Evolutionary conservation across 64 coral and sea anemone species (phyloP), one percentile per base, ranked within the genome.

Genomic region (Montipora cactus): DNA sequence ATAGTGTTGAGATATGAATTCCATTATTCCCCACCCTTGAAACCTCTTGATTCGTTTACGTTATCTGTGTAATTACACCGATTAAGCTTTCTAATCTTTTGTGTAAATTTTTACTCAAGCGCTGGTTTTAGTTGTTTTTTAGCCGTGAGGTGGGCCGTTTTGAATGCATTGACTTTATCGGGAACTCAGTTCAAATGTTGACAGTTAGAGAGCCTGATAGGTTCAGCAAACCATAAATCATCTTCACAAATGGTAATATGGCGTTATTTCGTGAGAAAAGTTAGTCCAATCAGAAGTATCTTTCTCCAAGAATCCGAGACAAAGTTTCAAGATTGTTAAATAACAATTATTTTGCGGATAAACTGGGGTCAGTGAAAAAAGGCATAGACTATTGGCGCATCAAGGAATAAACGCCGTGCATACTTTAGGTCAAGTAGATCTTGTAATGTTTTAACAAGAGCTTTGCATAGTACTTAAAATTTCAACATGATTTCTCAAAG

Each of bases 221-320:
- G 47, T 71, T 13, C 22, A n/a, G 45, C 66, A 72, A 86, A 86
- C 73, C 82, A 51, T 86, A 71, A 71, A 67, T 85, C 62, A 85
- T 70, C 2, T 69, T n/a, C 37, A 70, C 11, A 49, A 46, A 86
- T 47, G 19, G 47, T 22, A 45, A 18, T 21, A 22, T 7, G 21
- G 66, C 25, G 14, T 12, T 12, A 15, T 84, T 86, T 70, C 66
- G 67, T 47, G 61, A 84, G 14, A 6, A 64, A 37, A 1, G 37
- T 37, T 37, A 37, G 37, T 37, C 37, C 37, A 37, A 37, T 37
- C 37, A 37, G 37, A 37, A 37, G 37, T 37, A 37, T 37, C 37
- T 37, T 37, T 37, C 37, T 37, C 37, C 37, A 37, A 37, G 37
- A 37, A 37, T 37, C 37, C 37, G 37, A 37, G 37, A 37, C 37